phyloP scores from a whole-genome alignment of 2,113 vertebrate species.

The Tamias sibiricus region DNA sequence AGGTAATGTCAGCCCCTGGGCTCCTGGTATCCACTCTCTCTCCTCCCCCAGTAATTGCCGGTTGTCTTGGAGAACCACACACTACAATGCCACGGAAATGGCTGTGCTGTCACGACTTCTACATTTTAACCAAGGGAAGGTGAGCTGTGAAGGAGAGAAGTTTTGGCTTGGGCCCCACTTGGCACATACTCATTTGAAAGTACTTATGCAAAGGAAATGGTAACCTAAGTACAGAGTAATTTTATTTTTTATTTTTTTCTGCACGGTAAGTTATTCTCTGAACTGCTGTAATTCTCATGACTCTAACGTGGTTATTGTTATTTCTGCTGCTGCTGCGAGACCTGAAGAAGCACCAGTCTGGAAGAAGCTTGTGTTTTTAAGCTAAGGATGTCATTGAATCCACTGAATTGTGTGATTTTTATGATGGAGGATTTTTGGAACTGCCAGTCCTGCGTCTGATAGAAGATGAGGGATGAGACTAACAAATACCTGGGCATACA shows the following conservation, averaged over 20 bases:
- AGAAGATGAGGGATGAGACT: background rate
- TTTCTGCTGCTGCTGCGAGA: background rate
- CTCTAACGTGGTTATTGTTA: slow-evolving; percentile 40
- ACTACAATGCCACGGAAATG: background rate
- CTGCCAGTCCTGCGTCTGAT: background rate
- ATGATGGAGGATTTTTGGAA: background rate
- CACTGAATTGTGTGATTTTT: background rate
- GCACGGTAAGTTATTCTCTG: slow-evolving; percentile 44
- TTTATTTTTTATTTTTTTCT: slow-evolving; percentile 26
- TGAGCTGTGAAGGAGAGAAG: slow-evolving; percentile 48
- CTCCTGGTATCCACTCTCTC: background rate
- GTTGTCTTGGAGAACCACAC: slow-evolving; percentile 10
- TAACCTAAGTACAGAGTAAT: slow-evolving; percentile 59
- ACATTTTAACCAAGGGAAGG: slow-evolving; percentile 62
- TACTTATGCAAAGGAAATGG: slow-evolving; percentile 56
- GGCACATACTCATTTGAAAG: slow-evolving; percentile 60
- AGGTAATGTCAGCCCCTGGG: background rate
- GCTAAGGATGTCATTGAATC: background rate
- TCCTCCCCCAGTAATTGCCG: slow-evolving; percentile 32
- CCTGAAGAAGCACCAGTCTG: background rate
- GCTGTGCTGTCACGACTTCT: background rate
- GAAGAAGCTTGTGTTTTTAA: slow-evolving; percentile 3
- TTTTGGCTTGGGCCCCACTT: slow-evolving; percentile 47
- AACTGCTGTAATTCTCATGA: slow-evolving; percentile 50
- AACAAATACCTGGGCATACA: background rate